Evolutionary conservation across 2,888 invertebrate species (phyloP).

Genomic region (Alloscopus bannaensis): DNA sequence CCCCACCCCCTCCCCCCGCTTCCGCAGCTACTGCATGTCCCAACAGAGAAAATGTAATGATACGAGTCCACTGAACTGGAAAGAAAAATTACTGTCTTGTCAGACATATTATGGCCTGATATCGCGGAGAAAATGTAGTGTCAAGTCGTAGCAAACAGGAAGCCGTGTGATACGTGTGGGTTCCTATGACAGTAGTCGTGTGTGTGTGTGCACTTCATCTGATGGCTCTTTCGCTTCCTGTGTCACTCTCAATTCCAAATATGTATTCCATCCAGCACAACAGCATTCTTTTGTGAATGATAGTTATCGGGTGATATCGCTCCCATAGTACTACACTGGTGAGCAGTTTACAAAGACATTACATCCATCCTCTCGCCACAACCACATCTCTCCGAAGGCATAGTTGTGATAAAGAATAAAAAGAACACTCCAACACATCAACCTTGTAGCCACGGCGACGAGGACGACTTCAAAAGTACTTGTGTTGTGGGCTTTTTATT

Average conservation of each 20-base stretch:
- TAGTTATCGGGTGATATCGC: not conserved
- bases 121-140: constrained; percentile 3
- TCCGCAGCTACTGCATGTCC: too few species aligned
- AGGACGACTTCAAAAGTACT: too few species aligned
- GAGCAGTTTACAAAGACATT: too few species aligned
- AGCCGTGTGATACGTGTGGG: constrained; percentile 8
- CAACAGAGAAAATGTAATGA: not conserved
- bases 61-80: not conserved
- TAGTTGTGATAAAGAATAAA: too few species aligned
- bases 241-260: not conserved
- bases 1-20: too few species aligned
- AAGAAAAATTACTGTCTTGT: constrained; percentile 4
- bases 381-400: too few species aligned
- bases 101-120: not conserved
- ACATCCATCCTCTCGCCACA: too few species aligned
- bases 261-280: not conserved
- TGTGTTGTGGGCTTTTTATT: too few species aligned
- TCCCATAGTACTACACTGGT: not conserved
- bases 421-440: too few species aligned
- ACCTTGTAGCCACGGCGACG: too few species aligned
- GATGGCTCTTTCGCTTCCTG: not conserved
- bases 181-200: too few species aligned
- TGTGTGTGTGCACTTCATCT: too few species aligned
- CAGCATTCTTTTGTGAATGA: not conserved
- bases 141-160: constrained; percentile 13